Evolutionary conservation across 2,888 invertebrate genomes (phyloP).

Genomic region (Aphodius granarius): DNA sequence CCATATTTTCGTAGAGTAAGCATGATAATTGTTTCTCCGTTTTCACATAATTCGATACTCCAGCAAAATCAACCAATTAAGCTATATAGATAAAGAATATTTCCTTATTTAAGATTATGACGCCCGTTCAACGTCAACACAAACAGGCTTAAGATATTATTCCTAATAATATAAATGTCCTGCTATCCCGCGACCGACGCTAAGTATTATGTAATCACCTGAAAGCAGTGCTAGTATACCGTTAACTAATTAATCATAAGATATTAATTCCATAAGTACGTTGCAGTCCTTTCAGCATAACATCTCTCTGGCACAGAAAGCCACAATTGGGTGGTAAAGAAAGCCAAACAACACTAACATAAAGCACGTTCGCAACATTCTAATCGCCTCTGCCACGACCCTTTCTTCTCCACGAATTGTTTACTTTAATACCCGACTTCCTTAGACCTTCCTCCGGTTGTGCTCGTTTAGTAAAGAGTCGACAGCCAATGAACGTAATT

Average conservation of each 20-base stretch:
- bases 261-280: slow-evolving; percentile 6
- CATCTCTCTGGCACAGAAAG: background rate
- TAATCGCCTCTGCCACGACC: background rate
- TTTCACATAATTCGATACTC: no score
- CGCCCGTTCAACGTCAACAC: background rate
- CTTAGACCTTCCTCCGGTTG: background rate
- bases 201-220: slow-evolving; percentile 3
- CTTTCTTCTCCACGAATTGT: background rate
- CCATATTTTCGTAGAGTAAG: no score
- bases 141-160: slow-evolving; percentile 6
- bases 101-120: background rate
- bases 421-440: background rate
- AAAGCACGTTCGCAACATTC: background rate
- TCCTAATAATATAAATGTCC: slow-evolving; percentile 13
- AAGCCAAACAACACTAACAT: background rate
- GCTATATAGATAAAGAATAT: no score
- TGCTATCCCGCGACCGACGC: background rate
- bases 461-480: background rate
- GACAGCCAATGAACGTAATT: background rate
- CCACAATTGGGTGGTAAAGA: background rate
- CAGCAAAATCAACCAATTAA: no score
- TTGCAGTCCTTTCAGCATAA: slow-evolving; percentile 1
- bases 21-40: no score
- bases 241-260: slow-evolving; percentile 13
- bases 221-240: slow-evolving; percentile 2